Percentiles rank a stretch among this genome's conserved stretches.
Evolutionary conservation across 2,113 vertebrate genomes (phyloP).

Genomic region (Smithornis capensis): DNA sequence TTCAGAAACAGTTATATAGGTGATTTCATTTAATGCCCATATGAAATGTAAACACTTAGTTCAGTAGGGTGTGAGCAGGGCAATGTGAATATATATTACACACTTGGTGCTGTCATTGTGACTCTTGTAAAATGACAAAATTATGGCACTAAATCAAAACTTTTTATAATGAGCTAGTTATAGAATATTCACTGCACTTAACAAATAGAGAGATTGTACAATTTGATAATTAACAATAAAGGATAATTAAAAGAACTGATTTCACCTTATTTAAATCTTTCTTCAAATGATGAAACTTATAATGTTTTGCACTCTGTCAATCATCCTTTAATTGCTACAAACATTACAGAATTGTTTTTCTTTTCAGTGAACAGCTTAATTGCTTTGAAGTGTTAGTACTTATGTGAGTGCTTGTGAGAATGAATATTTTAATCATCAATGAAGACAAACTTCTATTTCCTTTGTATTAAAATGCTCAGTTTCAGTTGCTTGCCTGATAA

Average conservation of each 20-base stretch:
- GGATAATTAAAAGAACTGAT: not conserved
- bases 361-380: conserved; percentile 46
- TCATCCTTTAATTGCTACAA: conserved; percentile 18
- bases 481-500: not conserved
- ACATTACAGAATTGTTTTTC: not conserved
- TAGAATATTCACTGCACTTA: not conserved
- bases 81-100: not conserved
- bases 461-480: not conserved
- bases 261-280: not conserved
- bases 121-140: not conserved
- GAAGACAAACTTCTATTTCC: not conserved
- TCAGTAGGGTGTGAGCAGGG: not conserved
- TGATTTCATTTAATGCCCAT: not conserved
- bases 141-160: not conserved
- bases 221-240: conserved; percentile 21
- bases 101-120: not conserved
- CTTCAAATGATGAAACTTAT: not conserved
- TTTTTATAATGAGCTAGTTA: not conserved
- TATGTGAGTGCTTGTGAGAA: not conserved
- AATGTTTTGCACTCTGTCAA: not conserved
- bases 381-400: conserved; percentile 19
- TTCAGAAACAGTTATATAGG: not conserved
- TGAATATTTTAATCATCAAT: not conserved
- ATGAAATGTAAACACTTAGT: not conserved
- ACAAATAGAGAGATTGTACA: not conserved